Evolutionary conservation across 1,140 invertebrate genomes (phyloP).

Genomic region (Agrilus planipennis): DNA sequence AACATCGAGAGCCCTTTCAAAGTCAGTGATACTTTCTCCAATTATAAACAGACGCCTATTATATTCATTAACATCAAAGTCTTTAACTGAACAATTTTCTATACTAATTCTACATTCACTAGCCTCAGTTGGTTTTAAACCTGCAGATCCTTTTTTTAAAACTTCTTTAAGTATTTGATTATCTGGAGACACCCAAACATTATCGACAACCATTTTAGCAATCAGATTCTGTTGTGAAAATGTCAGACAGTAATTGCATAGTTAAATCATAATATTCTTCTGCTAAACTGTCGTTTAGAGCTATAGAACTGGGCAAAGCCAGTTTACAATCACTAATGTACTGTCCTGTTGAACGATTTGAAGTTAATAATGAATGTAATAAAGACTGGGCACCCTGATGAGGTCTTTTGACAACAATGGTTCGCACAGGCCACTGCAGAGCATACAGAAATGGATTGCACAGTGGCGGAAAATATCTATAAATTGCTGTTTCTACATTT

Average conservation of each 20-base stretch:
- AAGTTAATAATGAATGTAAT: slow-evolving; percentile 27
- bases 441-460: slow-evolving; percentile 24
- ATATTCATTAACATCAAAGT: slow-evolving; percentile 12
- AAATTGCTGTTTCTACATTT: slow-evolving; percentile 31
- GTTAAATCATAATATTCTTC: slow-evolving; percentile 25
- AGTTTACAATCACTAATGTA: slow-evolving; percentile 28
- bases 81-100: slow-evolving; percentile 11
- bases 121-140: slow-evolving; percentile 26
- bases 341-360: slow-evolving; percentile 25
- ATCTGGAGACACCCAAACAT: slow-evolving; percentile 24
- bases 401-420: slow-evolving; percentile 28
- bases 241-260: slow-evolving; percentile 19
- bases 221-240: slow-evolving; percentile 24
- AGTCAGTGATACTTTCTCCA: slow-evolving; percentile 21
- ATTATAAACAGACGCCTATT: slow-evolving; percentile 10
- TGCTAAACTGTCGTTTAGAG: slow-evolving; percentile 18
- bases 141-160: slow-evolving; percentile 13
- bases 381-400: slow-evolving; percentile 29
- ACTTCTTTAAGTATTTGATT: slow-evolving; percentile 23
- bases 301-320: slow-evolving; percentile 17
- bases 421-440: slow-evolving; percentile 29
- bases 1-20: slow-evolving; percentile 25
- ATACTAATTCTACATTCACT: slow-evolving; percentile 24
- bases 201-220: slow-evolving; percentile 15
- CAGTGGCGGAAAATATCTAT: slow-evolving; percentile 28